Percentiles rank a stretch among this genome's conserved stretches.
These are phyloP conservation scores for Steinernema carpocapsae DNA, from an alignment of 2,888 invertebrate genomes.

Conservation along the genomic window DNA sequence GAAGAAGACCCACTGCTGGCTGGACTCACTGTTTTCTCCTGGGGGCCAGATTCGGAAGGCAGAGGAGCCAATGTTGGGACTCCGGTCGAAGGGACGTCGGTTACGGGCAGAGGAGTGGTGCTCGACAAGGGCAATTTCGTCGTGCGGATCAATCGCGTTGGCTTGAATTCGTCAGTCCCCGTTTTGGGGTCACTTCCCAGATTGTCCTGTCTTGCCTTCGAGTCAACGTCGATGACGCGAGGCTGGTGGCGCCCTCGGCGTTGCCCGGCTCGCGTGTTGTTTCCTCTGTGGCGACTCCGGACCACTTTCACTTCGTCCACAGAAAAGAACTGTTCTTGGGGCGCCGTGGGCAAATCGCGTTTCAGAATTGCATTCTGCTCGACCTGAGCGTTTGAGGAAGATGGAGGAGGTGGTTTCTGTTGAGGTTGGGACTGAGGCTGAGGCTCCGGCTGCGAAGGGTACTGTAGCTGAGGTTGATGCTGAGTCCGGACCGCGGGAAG, in stretches of 20 bases:
- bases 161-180: slow-evolving; percentile 17
- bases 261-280: slow-evolving; percentile 18
- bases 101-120: neutral
- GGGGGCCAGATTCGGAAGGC: slow-evolving; percentile 9
- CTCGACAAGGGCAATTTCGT: neutral
- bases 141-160: neutral
- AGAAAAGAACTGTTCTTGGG: slow-evolving; percentile 51
- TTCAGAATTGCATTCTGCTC: slow-evolving; percentile 26
- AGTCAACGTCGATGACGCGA: slow-evolving; percentile 25
- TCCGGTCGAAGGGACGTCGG: neutral
- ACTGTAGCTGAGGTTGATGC: slow-evolving; percentile 14
- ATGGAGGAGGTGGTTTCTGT: slow-evolving; percentile 27
- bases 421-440: slow-evolving; percentile 37
- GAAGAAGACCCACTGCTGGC: slow-evolving; percentile 15
- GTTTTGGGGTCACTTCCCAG: neutral
- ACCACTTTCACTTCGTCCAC: slow-evolving; percentile 39
- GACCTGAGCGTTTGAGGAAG: neutral
- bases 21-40: neutral
- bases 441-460: slow-evolving; percentile 12
- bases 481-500: slow-evolving; percentile 31
- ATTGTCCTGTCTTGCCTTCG: neutral
- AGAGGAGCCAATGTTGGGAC: slow-evolving; percentile 6
- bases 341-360: slow-evolving; percentile 50
- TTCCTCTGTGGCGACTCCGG: slow-evolving; percentile 30
- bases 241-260: slow-evolving; percentile 13